Evolutionary conservation across 2,113 vertebrate species (phyloP), one percentile per base, ranked within the genome.

Genomic region (Nothobranchius kuhntae): DNA sequence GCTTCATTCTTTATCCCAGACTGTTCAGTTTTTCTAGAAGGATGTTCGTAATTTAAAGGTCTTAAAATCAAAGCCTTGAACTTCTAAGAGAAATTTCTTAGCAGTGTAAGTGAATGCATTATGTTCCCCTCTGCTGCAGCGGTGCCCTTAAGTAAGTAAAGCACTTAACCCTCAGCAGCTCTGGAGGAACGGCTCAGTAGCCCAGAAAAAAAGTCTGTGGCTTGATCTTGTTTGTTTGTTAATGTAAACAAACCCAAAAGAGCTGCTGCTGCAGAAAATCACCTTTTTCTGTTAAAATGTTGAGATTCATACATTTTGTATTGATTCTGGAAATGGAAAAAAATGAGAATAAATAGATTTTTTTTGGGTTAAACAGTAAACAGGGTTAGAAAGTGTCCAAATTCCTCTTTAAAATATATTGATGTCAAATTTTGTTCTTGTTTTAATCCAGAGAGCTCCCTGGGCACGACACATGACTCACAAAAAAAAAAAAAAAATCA

Each of bases 121-220:
- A 71, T 66, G 50, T 38, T 62, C 58, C 75, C 47, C 50, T 77
- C 64, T 73, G 80, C 70, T 0, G 62, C 71, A 69, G 30, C 48
- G 46, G 54, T 75, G 68, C 68, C 68, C 78, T 70, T 68, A 73
- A 73, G 82, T 70, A 68, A 77, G 69, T 64, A 60, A 77, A 61
- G 65, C 84, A 87, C 83, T 84, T 85, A 83, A 88, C 79, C 78
- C 75, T 62, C 65, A 15, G 68, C 65, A 21, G 69, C 55, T 73
- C 66, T 46, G 7, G 50, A 40, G 42, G 62, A 76, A 71, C 53
- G 62, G 61, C 69, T 76, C 76, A 68, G 56, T 72, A 65, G 66
- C 45, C 67, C 68, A 68, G 24, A 63, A 42, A 47, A 53, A 52
- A 77, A 60, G 53, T 59, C 46, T 42, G 64, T 48, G 57, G 54